Base-by-base conservation (phyloP, 2,113 vertebrate genomes). In the Cyprinodon tularosa region DNA sequence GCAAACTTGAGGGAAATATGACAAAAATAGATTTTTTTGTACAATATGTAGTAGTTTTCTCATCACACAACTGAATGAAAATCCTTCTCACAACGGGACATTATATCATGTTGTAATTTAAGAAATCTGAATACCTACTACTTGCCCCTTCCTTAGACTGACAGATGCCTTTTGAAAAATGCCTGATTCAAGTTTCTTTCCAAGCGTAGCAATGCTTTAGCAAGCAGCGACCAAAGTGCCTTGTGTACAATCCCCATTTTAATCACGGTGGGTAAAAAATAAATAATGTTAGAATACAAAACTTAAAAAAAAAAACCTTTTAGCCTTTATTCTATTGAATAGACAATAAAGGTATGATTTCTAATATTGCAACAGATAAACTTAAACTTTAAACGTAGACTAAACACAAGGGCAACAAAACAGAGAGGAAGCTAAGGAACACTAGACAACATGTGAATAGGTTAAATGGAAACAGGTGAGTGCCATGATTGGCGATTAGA, bases 221-320 rank as follows among this genome's bases (percentile, higher is more conserved):
- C 88, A 89, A 90, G 91, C 84, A 91, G 81, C 84, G 64, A 84
- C 84, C 48, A 84, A 85, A 91, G 86, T 88, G 90, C 91, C 90
- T 66, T 61, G 76, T 53, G 29, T 29, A 29, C 29, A 29, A 29
- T 29, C 29, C 29, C 29, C 29, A 29, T 29, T 29, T 29, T 29
- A 29, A 29, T 29, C 29, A 29, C 29, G 29, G 29, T 29, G 29
- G 29, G 29, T 29, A 29, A 29, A 29, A 29, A 29, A 29, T 29
- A 29, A 29, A 29, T 29, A 29, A 29, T 88, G 89, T 90, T 90
- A 88, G 86, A 74, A 88, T 86, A 87, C 87, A 82, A 60, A 62
- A 29, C 29, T 29, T 29, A 29, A 29, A 29, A 29, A 29, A 29
- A 29, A 29, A 29, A 29, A 1, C 1, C 29, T 29, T 29, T 29